Evolutionary conservation across 2,113 vertebrate genomes (phyloP).

Genomic region (Syrmaticus mikado): DNA sequence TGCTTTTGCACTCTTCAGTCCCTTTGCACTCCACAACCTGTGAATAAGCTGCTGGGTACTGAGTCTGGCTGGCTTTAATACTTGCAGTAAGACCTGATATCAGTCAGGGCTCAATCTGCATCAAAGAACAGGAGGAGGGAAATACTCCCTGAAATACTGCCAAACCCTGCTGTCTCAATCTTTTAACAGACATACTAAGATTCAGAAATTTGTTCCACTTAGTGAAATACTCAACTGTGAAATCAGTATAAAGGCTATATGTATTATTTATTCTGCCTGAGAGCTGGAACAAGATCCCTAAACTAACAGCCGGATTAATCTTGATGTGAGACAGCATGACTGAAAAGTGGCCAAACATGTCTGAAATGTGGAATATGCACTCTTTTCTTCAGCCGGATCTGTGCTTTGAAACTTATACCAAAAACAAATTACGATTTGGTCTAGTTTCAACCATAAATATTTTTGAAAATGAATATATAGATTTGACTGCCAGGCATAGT

Average conservation of each 20-base stretch:
- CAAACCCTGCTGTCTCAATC: background rate
- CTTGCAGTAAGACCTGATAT: background rate
- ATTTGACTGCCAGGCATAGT: background rate
- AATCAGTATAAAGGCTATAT: conserved; percentile 2
- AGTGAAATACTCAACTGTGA: background rate
- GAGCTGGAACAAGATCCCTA: background rate
- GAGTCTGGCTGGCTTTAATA: background rate
- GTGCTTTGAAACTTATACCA: background rate
- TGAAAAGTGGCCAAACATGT: background rate
- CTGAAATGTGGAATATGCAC: background rate
- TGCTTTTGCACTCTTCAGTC: background rate
- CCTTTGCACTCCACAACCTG: background rate
- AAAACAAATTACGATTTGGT: background rate
- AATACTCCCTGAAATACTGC: background rate
- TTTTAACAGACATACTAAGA: background rate
- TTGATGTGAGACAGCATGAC: background rate
- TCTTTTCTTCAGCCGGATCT: background rate
- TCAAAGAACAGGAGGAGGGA: background rate
- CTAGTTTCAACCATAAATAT: background rate
- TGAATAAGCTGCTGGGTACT: background rate
- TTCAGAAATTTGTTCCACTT: background rate
- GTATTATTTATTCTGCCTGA: background rate
- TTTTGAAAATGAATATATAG: background rate
- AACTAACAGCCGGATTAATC: background rate
- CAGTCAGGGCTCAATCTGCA: background rate